Evolutionary conservation across 1,140 invertebrate species (phyloP), one percentile per base, ranked within the genome.

Genomic region (Centruroides vittatus): DNA sequence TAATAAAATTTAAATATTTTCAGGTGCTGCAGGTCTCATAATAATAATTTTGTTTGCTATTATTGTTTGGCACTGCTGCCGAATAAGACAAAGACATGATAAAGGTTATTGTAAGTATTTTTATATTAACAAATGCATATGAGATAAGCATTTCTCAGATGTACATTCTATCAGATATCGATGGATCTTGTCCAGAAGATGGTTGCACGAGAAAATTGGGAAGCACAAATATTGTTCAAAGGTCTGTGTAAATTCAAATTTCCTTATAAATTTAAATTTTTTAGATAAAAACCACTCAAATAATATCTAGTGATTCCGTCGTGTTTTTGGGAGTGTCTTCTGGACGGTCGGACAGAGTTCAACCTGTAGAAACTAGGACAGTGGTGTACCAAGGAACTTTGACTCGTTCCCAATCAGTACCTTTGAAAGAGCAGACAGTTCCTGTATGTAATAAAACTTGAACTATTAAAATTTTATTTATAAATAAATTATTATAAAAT

Each of bases 61-160:
- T 46, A 64, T 79, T 41, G 65, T 78, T 9, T 80, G 79, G 72
- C 71, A 76, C 57, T 79, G 77, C 66, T 80, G 78, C 68, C 70
- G 76, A 60, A 34, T 72, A 74, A 69, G 73, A 74, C 8, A 60
- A 46, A 58, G 72, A 74, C 49, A 71, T 48, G 74, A 78, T 51
- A 78, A 79, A 68, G 73, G 76, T 61, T 79, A 76, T 62, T 74
- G 77, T 79, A 73, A 75, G 74, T 71, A 13, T 54, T 10, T 50
- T 56, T 48, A 7, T 63, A 23, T 23, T 23, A 23, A 23, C 23
- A 23, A 23, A 23, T 23, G 23, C 23, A 23, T 23, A 23, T 23
- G 23, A 23, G 23, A 23, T 23, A 23, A 23, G 23, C 23, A 23
- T 23, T 23, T 23, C 23, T 23, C 23, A 23, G 23, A 23, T 23